Evolutionary conservation across 2,888 invertebrate species (phyloP).

Genomic region (Zaprionus bogoriensis): DNA sequence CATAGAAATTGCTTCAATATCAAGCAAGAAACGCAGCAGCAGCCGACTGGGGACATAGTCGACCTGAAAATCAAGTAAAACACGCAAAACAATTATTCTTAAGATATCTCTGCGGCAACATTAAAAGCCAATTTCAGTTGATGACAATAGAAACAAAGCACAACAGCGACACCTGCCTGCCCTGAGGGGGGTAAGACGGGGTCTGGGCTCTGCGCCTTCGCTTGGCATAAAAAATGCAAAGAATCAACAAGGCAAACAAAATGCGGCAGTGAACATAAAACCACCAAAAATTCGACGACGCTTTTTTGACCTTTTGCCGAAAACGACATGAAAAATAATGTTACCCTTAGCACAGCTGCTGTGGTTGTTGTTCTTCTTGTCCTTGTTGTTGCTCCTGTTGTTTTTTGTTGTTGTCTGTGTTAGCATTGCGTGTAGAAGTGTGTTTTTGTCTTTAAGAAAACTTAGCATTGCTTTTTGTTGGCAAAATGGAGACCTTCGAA

Average conservation of each 20-base stretch:
- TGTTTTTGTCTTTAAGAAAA: background rate
- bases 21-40: constrained; percentile 5
- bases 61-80: constrained; percentile 71
- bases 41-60: no score
- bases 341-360: constrained; percentile 66
- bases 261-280: constrained; percentile 17
- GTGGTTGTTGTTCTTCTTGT: background rate
- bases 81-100: constrained; percentile 83
- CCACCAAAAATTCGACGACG: constrained; percentile 47
- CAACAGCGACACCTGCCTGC: constrained; percentile 57
- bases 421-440: background rate
- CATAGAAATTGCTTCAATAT: constrained; percentile 35
- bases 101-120: constrained; percentile 83
- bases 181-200: constrained; percentile 40
- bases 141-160: constrained; percentile 79
- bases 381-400: background rate
- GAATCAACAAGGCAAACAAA: constrained; percentile 78
- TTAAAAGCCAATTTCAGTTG: constrained; percentile 83
- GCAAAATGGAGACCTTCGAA: background rate
- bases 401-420: no score
- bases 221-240: constrained; percentile 67
- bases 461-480: background rate
- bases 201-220: background rate
- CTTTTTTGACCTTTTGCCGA: constrained; percentile 45
- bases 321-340: constrained; percentile 80